These are phyloP conservation scores for Neoaliturus tenellus DNA, from an alignment of 2,888 invertebrate genomes.

Conservation along the genomic window DNA sequence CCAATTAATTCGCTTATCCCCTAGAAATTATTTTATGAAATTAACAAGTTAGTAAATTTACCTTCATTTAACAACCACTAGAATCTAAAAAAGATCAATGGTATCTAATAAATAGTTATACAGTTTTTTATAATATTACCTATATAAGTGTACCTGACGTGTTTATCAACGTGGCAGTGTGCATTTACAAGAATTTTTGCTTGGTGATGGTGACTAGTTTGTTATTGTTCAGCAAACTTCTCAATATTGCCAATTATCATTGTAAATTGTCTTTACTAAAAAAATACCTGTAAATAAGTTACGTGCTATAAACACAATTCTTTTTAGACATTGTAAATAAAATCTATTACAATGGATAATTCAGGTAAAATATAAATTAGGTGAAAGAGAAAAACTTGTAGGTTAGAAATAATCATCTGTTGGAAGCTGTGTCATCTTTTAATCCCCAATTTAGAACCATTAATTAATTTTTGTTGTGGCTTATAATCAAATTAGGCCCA, in stretches of 20 bases:
- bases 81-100: too few relatives aligned
- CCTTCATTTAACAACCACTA: too few relatives aligned
- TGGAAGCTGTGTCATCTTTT: conserved; percentile 29
- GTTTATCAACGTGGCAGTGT: background rate
- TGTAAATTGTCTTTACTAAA: background rate
- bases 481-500: too few relatives aligned
- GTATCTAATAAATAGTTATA: too few relatives aligned
- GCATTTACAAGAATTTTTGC: background rate
- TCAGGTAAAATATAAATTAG: background rate
- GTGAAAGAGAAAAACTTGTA: background rate
- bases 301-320: background rate
- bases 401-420: conserved; percentile 2
- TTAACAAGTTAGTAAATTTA: too few relatives aligned
- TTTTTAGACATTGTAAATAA: too few relatives aligned
- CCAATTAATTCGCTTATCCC: too few relatives aligned
- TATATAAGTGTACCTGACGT: background rate
- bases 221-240: conserved; percentile 1
- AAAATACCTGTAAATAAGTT: background rate
- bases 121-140: too few relatives aligned
- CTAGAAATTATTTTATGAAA: too few relatives aligned
- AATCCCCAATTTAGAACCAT: too few relatives aligned
- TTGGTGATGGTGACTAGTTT: background rate
- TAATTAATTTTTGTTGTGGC: too few relatives aligned
- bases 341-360: conserved; percentile 16
- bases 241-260: background rate